Evolutionary conservation across 2,888 invertebrate genomes (phyloP), one percentile per base, ranked within the genome.

Genomic region (Pristionchus arcanus): DNA sequence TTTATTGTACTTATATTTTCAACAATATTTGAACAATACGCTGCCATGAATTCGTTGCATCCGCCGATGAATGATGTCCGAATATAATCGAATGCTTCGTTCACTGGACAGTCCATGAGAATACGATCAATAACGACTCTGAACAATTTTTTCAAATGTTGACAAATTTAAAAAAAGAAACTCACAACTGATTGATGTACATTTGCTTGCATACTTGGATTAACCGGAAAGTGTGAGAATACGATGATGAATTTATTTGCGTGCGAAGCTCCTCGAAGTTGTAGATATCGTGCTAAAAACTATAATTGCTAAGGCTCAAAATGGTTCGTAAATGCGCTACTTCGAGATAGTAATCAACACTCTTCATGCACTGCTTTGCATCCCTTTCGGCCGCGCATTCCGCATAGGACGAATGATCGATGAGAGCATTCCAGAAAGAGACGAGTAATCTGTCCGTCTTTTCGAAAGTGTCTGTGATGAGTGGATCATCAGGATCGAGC

Each of bases 121-220:
- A 63, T 63, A 4, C n/a, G 63, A 11, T 63, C 63, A 63, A 63
- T 11, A 9, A 63, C 63, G 0, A 63, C 1, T 25, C 63, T 55
- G 0, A 55, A 55, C 13, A 21, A 21, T 55, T 21, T 21, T 59
- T 19, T 59, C 1, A 59, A 9, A 59, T 59, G 19, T 19, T 59
- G 59, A 21, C 19, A 25, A 59, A 63, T n/a, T 63, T 25, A n/a
- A n/a, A 21, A 25, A 63, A 7, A n/a, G n/a, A n/a, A 25, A 63
- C 63, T 63, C 63, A 63, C 63, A 63, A 63, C 9, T 63, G 63
- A 63, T n/a, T 63, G 63, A n/a, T n/a, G 63, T 63, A 63, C 63
- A 63, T 63, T 25, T 63, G 63, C 63, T 25, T 63, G 63, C 63
- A 25, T 0, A 63, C 11, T n/a, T 63, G 63, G n/a, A 63, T 63